phyloP scores from a whole-genome alignment of 2,113 vertebrate genomes.

The Vulpes vulpes region DNA sequence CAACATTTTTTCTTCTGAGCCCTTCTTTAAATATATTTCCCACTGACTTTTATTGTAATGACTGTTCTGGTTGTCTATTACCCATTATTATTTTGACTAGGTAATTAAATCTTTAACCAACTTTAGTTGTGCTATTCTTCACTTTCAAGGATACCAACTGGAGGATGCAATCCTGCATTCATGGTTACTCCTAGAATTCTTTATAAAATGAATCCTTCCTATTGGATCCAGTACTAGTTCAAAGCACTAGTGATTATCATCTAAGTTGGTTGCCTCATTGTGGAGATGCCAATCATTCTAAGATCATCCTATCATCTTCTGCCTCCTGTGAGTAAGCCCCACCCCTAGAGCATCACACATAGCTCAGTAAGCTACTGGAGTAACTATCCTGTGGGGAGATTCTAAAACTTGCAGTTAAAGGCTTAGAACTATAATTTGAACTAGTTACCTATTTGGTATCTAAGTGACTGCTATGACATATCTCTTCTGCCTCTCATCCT shows the following conservation, averaged over 20 bases:
- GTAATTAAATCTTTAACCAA: background rate
- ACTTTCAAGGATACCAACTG: background rate
- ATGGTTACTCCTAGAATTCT: background rate
- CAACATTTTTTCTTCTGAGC: background rate
- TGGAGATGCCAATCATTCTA: background rate
- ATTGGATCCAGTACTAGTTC: background rate
- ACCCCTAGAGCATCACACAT: background rate
- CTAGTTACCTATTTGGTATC: background rate
- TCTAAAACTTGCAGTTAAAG: background rate
- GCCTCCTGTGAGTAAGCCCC: background rate
- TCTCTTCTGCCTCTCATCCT: background rate
- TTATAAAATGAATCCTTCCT: background rate
- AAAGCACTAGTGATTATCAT: background rate
- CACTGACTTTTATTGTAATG: background rate
- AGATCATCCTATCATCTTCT: background rate
- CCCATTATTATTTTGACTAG: background rate
- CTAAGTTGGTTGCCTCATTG: background rate
- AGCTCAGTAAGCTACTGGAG: background rate
- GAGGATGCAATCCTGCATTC: background rate
- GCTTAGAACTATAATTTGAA: background rate
- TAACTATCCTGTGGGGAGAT: background rate
- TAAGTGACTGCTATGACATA: background rate
- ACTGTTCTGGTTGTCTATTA: background rate
- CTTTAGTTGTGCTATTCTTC: background rate
- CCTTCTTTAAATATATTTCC: slow-evolving; percentile 23